Base-by-base conservation (phyloP, 2,797 vertebrate genomes). In the Petrocephalus schoutedeni region DNA sequence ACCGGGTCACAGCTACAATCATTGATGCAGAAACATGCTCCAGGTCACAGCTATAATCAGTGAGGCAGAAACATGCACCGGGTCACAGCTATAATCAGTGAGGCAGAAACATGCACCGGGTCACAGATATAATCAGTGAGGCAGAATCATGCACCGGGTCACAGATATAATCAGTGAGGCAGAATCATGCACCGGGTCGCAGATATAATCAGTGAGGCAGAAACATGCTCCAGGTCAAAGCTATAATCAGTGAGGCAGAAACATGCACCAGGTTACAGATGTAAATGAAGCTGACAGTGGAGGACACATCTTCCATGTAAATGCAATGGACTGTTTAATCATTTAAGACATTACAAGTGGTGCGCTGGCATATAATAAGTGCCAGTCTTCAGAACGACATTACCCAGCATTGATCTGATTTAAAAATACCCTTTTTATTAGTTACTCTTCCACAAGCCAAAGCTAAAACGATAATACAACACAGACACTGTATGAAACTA, bases 241-340 rank as follows among this genome's bases (percentile, higher is more conserved):
- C 16, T 77, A 28, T 36, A 80, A 80, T 56, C 74, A n/a, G 74
- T 49, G 74, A 80, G 19, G 74, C 36, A 36, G 74, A 49, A 6
- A 80, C 23, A 28, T 67, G 23, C 21, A 67, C 61, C 1, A 10
- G 61, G 23, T 21, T 64, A 64, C 61, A 67, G 21, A 4, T 32
- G 41, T 45, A 45, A 82, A 51, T 54, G 21, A 56, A 56, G 21
- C 74, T n/a, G 6, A 80, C 45, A 54, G 45, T 51, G 49, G 8
- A 80, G 74, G 51, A 49, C 51, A 84, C 45, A 84, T 84, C 82
- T 21, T 84, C 82, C 82, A 84, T 85, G 83, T 85, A 57, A 85
- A 32, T 57, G 53, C 9, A 57, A 56, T 41, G 54, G 51, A 2
- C 84, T 28, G 54, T 16, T 85, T 32, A 67, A 67, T 54, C 49